Base-by-base conservation (phyloP, 2,888 invertebrate species). In the Drosophila anomalata region DNA sequence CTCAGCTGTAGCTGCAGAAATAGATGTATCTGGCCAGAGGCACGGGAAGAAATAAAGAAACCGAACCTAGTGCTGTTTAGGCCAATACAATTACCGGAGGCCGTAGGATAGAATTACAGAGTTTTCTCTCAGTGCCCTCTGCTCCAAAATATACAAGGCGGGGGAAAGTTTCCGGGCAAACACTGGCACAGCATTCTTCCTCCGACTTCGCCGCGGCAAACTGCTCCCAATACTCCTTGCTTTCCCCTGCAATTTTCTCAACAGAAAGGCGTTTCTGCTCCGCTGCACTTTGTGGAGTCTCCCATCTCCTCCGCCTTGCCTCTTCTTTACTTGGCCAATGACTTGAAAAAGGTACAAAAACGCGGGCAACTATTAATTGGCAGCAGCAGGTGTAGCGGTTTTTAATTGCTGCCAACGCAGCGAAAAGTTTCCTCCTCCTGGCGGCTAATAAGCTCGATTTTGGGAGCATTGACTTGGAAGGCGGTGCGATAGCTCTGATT, bases 311-410 rank as follows among this genome's bases (percentile, higher is more conserved):
- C 47, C 29, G 47, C 63, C 44, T 46, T 22, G 41, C 36, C 50
- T 50, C 60, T 61, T 61, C 68, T 68, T 52, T 60, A 59, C 59
- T 46, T 70, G 62, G 46, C 58, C 60, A 74, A 72, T 73, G 69
- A 76, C 67, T 70, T 81, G 55, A 71, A 61, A 59, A 41, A 62
- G 48, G 20, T 31, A 20, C 11, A 56, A 36, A 56, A 36, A 14
- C 41, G 9, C 48, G 24, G 17, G 33, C 74, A 79, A 82, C 72
- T 82, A 86, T 86, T 86, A 84, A 86, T 85, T 85, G 80, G 77
- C 74, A 76, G 70, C 67, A 73, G 66, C 55, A 78, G 76, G 53
- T 62, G 46, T 41, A 52, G 61, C 53, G 39, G 59, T 70, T 73
- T 77, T 71, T 74, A 74, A 81, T 82, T 84, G 79, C 52, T 75